Percentiles rank a stretch among this genome's conserved stretches.
These are phyloP conservation scores for Mus spicilegus DNA, from an alignment of 2,113 vertebrate species.

Conservation along the genomic window DNA sequence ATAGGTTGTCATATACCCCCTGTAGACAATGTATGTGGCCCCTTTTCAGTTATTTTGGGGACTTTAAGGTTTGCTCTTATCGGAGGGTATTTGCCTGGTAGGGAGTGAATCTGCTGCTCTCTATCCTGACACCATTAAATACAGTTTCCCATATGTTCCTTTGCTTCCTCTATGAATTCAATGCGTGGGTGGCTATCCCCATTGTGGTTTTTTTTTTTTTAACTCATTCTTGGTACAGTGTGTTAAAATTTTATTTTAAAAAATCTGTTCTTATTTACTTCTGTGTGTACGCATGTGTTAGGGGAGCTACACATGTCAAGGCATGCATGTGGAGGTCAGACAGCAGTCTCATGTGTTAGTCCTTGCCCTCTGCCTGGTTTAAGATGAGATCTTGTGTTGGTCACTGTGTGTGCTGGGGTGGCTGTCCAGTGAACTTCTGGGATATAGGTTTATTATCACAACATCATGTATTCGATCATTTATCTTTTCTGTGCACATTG, in stretches of 20 bases:
- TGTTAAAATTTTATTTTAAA: slow-evolving; percentile 13
- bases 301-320: background rate
- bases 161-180: background rate
- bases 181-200: background rate
- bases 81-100: background rate
- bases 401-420: background rate
- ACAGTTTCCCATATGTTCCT: background rate
- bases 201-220: background rate
- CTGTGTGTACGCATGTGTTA: background rate
- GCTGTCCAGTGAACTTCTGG: background rate
- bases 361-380: background rate
- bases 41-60: background rate
- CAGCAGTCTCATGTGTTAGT: background rate
- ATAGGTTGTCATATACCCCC: background rate
- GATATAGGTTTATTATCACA: background rate
- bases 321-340: background rate
- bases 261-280: background rate
- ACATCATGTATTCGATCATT: background rate
- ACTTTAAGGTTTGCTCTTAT: background rate
- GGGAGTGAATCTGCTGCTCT: background rate
- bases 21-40: background rate
- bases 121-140: background rate
- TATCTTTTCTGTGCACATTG: background rate
- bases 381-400: background rate
- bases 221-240: background rate